Evolutionary conservation across 92 coral and sea anemone species (phyloP).

Genomic region (Scolanthus callimorphus): DNA sequence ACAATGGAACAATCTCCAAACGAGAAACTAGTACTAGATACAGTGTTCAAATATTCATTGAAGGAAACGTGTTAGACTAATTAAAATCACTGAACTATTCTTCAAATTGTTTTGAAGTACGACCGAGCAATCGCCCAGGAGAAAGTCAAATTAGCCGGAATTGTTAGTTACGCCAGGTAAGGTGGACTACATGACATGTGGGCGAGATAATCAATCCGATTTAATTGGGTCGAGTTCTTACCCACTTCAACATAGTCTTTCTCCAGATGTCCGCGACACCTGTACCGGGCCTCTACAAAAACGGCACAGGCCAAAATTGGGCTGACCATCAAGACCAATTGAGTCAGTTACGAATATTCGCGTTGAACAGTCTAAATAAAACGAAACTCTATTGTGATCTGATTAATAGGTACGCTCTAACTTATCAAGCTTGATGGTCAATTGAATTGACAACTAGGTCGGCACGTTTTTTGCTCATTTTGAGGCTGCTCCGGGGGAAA

Average conservation of each 20-base stretch:
- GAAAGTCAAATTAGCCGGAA: not conserved
- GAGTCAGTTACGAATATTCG: too few species aligned
- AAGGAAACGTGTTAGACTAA: not conserved
- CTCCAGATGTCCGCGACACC: too few species aligned
- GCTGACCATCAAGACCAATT: too few species aligned
- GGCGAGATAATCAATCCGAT: conserved; percentile 19
- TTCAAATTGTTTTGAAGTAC: not conserved
- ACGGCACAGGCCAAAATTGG: conserved; percentile 34
- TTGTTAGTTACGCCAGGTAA: not conserved
- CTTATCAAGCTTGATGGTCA: too few species aligned
- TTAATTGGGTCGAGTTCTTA: conserved; percentile 24
- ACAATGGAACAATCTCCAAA: not conserved
- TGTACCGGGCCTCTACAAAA: conserved; percentile 31
- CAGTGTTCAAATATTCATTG: conserved; percentile 5
- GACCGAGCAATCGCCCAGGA: not conserved
- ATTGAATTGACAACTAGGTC: too few species aligned
- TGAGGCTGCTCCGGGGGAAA: conserved; percentile 4
- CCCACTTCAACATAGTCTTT: conserved; percentile 4
- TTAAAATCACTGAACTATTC: not conserved
- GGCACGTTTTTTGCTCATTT: conserved; percentile 3
- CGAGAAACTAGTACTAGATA: not conserved
- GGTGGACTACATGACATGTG: not conserved
- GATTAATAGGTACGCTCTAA: too few species aligned
- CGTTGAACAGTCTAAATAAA: too few species aligned
- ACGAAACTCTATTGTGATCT: too few species aligned